These are phyloP conservation scores for Phlogophora meticulosa DNA, from an alignment of 2,888 invertebrate genomes.

Conservation along the genomic window DNA sequence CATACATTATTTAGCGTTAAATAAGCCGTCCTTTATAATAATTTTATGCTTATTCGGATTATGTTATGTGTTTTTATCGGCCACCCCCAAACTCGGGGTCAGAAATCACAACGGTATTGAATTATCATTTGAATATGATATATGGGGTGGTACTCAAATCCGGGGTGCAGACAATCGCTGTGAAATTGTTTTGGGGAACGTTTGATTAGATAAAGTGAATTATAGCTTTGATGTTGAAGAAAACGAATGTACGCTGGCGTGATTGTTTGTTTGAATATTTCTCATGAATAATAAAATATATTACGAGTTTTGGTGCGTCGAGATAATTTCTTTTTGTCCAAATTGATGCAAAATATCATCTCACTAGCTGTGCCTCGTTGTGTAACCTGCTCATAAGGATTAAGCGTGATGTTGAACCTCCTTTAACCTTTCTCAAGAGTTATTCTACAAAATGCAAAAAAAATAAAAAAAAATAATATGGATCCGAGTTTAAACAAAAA, in stretches of 20 bases:
- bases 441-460: too few relatives aligned
- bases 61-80: slow-evolving; percentile 79
- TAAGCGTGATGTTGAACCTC: too few relatives aligned
- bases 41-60: slow-evolving; percentile 88
- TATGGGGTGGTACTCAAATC: slow-evolving; percentile 81
- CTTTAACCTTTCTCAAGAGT: too few relatives aligned
- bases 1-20: slow-evolving; percentile 84
- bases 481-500: too few relatives aligned
- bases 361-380: too few relatives aligned
- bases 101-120: slow-evolving; percentile 87
- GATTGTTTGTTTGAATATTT: slow-evolving; percentile 54
- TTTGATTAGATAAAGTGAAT: slow-evolving; percentile 84
- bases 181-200: slow-evolving; percentile 84
- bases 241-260: slow-evolving; percentile 52
- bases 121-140: slow-evolving; percentile 90
- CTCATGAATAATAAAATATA: slow-evolving; percentile 49
- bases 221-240: slow-evolving; percentile 77
- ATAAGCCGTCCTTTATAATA: slow-evolving; percentile 83
- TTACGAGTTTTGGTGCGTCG: background rate
- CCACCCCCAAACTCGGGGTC: slow-evolving; percentile 79
- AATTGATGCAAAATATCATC: slow-evolving; percentile 20
- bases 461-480: too few relatives aligned
- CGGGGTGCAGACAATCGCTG: slow-evolving; percentile 83
- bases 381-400: too few relatives aligned
- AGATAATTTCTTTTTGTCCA: background rate